phyloP scores from a whole-genome alignment of 2,888 invertebrate genomes.

The Cactoblastis cactorum region DNA sequence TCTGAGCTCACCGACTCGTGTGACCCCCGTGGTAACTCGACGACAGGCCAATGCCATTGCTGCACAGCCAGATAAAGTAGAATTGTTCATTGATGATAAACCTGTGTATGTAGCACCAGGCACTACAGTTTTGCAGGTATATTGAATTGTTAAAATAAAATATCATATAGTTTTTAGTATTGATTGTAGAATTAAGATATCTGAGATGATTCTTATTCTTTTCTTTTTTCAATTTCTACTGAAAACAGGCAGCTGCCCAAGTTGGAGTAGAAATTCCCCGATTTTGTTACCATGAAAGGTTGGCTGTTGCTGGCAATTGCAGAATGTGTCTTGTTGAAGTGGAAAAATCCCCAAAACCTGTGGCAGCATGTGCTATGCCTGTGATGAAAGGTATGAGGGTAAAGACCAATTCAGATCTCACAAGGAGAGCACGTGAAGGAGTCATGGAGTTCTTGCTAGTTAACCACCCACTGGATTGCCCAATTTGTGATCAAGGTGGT shows the following conservation, averaged over 20 bases:
- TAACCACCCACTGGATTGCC: slow-evolving; percentile 99
- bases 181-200: no score
- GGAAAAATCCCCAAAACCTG: slow-evolving; percentile 98
- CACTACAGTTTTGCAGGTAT: slow-evolving; percentile 96
- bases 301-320: slow-evolving; percentile 99
- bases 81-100: slow-evolving; percentile 98
- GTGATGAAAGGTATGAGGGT: slow-evolving; percentile 99
- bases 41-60: slow-evolving; percentile 71
- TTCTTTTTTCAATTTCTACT: slow-evolving; percentile 27
- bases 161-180: no score
- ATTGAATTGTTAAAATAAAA: no score
- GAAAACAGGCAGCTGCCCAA: slow-evolving; percentile 91
- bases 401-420: slow-evolving; percentile 97
- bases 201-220: no score
- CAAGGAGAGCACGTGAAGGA: slow-evolving; percentile 85
- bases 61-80: slow-evolving; percentile 87
- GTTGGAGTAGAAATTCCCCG: slow-evolving; percentile 98
- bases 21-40: slow-evolving; percentile 60
- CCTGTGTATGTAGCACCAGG: slow-evolving; percentile 96
- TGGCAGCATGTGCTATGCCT: slow-evolving; percentile 99
- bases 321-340: slow-evolving; percentile 99
- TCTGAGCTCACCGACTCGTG: slow-evolving; percentile 62
- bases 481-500: slow-evolving; percentile 99
- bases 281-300: slow-evolving; percentile 99
- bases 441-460: slow-evolving; percentile 99